Base-by-base conservation (phyloP, 2,797 vertebrate species). In the Loriculus beryllinus region DNA sequence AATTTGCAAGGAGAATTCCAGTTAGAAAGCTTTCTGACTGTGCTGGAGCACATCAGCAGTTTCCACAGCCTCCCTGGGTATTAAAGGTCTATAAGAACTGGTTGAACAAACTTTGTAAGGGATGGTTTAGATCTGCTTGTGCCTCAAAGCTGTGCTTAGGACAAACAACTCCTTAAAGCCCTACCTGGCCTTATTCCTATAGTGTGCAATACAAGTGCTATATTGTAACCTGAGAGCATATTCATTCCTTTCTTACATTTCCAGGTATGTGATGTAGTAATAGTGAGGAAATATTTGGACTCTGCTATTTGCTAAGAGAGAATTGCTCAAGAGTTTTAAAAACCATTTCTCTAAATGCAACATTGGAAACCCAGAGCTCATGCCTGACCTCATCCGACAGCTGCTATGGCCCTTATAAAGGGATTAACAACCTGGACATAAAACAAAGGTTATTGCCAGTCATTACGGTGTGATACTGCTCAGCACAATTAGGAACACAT, bases 361-460 rank as follows among this genome's bases (percentile, higher is more conserved):
- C 43, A 80, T 63, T 31, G 67, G 93, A 84, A 92, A 89, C 82
- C 52, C 94, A 87, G 81, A 93, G 75, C 71, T 91, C 78, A 96
- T 91, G 70, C 52, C 59, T 95, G 94, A 96, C 88, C 92, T 93
- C 76, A 78, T 90, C 69, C 86, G 89, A 88, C 92, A 85, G 92
- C 54, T 95, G 60, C 93, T 92, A 20, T 0, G 2, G 65, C 91
- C 87, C 88, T 93, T 96, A 88, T 95, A 93, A 96, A 95, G 60
- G 95, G 82, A 96, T 94, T 97, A 95, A 85, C 86, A 89, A 84
- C 76, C 83, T 93, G 91, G 82, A 94, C 76, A 84, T 84, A 95
- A 84, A 91, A n/a, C 82, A 89, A 69, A 93, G 63, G 74, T 93
- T 94, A 95, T 64, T 93, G 76, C 88, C 71, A 51, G 89, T 94